A percentile compares a stretch with the other conserved stretches of the same genome.
Evolutionary conservation across 2,113 vertebrate genomes (phyloP).

Genomic region (Hiodon alosoides): DNA sequence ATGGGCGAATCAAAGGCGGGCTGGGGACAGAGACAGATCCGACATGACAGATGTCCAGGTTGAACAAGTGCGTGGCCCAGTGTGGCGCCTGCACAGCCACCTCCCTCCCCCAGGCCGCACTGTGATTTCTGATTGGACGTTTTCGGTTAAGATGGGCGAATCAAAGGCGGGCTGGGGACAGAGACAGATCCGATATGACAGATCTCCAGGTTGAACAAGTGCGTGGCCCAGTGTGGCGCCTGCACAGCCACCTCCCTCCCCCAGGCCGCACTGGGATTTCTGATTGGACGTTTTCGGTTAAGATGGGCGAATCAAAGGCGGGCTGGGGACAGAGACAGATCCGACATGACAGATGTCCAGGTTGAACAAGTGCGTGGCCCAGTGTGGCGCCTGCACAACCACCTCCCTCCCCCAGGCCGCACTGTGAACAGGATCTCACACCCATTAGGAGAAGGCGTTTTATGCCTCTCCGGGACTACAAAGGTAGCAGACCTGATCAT

Average conservation of each 20-base stretch:
- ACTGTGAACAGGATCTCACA: conserved; percentile 54
- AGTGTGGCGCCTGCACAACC: conserved; percentile 56
- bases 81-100: conserved; percentile 49
- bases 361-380: conserved; percentile 71
- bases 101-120: conserved; percentile 46
- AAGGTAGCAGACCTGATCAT: background rate
- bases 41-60: conserved; percentile 78
- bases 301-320: conserved; percentile 80
- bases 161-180: conserved; percentile 68
- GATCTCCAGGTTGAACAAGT: conserved; percentile 70
- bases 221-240: conserved; percentile 64
- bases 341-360: conserved; percentile 76
- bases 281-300: conserved; percentile 67
- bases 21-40: conserved; percentile 69
- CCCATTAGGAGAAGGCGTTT: conserved; percentile 35
- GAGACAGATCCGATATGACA: conserved; percentile 85
- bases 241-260: conserved; percentile 32
- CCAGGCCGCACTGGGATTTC: conserved; percentile 69
- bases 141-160: conserved; percentile 73
- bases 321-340: conserved; percentile 68
- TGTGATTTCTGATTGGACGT: conserved; percentile 73
- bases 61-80: conserved; percentile 71
- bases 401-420: conserved; percentile 33
- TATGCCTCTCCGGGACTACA: background rate
- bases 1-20: conserved; percentile 78